Percentiles rank a stretch among this genome's conserved stretches.
phyloP scores from a whole-genome alignment of 2,797 vertebrate species.

The Urosaurus nigricauda region DNA sequence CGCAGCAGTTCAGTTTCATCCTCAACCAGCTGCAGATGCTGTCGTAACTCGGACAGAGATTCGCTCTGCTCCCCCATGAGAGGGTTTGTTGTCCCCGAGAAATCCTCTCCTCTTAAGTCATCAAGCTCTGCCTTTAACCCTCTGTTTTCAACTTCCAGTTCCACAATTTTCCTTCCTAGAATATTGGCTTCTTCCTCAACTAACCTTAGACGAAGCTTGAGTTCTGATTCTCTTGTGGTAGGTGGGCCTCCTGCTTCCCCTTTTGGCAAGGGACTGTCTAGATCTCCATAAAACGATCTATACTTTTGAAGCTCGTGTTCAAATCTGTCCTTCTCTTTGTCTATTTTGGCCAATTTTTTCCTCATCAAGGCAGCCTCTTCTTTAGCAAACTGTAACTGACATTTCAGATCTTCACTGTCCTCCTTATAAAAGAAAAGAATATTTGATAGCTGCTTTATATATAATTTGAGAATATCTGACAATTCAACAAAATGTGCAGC shows the following conservation, averaged over 20 bases:
- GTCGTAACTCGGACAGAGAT: slow-evolving; percentile 92
- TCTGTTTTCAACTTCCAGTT: slow-evolving; percentile 97
- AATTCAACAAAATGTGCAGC: background rate
- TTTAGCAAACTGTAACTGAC: slow-evolving; percentile 96
- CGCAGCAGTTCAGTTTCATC: slow-evolving; percentile 96
- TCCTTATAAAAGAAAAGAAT: slow-evolving; percentile 81
- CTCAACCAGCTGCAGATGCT: slow-evolving; percentile 97
- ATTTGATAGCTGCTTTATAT: slow-evolving; percentile 39
- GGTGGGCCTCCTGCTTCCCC: slow-evolving; percentile 96
- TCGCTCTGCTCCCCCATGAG: slow-evolving; percentile 92
- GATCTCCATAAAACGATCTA: slow-evolving; percentile 95
- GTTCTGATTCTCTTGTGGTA: slow-evolving; percentile 95
- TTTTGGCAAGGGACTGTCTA: slow-evolving; percentile 97
- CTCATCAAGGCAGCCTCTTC: slow-evolving; percentile 97
- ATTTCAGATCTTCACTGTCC: slow-evolving; percentile 96
- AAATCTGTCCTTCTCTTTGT: slow-evolving; percentile 96
- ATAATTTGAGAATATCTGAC: slow-evolving; percentile 30
- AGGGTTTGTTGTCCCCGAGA: slow-evolving; percentile 84
- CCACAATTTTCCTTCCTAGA: slow-evolving; percentile 96
- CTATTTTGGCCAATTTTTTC: slow-evolving; percentile 99
- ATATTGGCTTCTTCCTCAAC: slow-evolving; percentile 99
- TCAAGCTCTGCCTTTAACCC: slow-evolving; percentile 97
- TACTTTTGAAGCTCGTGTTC: slow-evolving; percentile 98
- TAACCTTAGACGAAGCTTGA: slow-evolving; percentile 93
- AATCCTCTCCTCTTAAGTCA: slow-evolving; percentile 93